Base-by-base conservation (phyloP, 2,888 invertebrate species). In the Trimorus sp. region DNA sequence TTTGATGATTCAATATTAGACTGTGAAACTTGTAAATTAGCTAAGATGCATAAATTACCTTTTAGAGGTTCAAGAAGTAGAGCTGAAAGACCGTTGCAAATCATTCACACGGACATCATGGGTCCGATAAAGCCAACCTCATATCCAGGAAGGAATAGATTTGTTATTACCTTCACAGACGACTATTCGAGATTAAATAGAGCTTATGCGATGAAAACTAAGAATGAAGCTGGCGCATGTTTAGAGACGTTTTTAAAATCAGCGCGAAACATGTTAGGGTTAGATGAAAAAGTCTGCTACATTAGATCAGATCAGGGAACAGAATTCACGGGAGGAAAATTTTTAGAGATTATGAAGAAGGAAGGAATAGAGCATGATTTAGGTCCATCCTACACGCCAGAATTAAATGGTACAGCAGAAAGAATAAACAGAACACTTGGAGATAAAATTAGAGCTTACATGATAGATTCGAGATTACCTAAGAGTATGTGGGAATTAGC, bases 161-260 rank as follows among this genome's bases (percentile, higher is more conserved):
- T n/a, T n/a, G n/a, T n/a, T n/a, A n/a, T n/a, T n/a, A n/a, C 75
- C 40, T 79, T 85, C 70, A 60, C 78, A 38, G 84, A 86, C 65
- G 86, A 87, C 74, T 86, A 73, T 69, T 86, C 85, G 11, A 84
- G 85, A 15, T 78, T 80, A 60, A 85, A 84, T 8, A 86, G 66
- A 79, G 80, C 80, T n/a, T 87, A 86, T 75, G 15, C 82, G 0
- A 80, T 87, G 49, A 79, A 81, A 60, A 15, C 66, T 16, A 84
- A 84, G 56, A 79, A 66, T 42, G 84, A 83, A 49, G 71, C 82
- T 4, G 81, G 79, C 36, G 56, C 36, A 36, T 36, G 37, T 36
- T 56, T 56, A 56, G 56, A 36, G 36, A 56, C 12, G 7, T 26
- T 56, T 16, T 26, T 60, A n/a, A 60, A 11, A 60, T 60, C 45